phyloP scores from a whole-genome alignment of 2,888 invertebrate species.

The Spilosoma lubricipeda region DNA sequence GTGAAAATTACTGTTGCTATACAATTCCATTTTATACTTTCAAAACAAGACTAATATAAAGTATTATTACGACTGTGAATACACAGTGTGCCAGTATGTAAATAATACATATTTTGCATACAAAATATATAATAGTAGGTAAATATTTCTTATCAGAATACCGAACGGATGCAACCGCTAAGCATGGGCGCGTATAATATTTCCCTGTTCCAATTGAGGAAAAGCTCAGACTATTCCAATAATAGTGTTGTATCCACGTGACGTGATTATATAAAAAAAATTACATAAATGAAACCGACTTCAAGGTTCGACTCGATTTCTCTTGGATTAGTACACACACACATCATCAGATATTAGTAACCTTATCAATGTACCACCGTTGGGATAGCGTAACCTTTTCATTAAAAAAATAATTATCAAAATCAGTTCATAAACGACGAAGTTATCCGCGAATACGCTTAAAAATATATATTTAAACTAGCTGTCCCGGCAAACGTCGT shows the following conservation, averaged over 20 bases:
- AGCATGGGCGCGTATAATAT: neutral
- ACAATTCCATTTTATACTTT: neutral
- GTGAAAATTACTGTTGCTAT: neutral
- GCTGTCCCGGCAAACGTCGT: too few relatives aligned
- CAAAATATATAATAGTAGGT: neutral
- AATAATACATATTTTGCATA: neutral
- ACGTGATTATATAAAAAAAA: neutral
- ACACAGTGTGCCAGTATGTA: neutral
- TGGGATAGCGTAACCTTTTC: too few relatives aligned
- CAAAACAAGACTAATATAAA: neutral
- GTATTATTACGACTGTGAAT: neutral
- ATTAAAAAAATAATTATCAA: too few relatives aligned
- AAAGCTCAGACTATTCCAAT: neutral
- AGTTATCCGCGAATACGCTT: too few relatives aligned
- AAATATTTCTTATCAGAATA: neutral
- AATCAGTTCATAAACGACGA: too few relatives aligned
- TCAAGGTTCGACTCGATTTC: too few relatives aligned
- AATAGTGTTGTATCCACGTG: neutral
- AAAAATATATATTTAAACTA: too few relatives aligned
- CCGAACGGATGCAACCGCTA: conserved; percentile 11
- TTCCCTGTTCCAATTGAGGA: conserved; percentile 8
- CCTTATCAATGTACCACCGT: too few relatives aligned
- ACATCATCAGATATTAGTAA: too few relatives aligned
- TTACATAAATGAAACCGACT: too few relatives aligned
- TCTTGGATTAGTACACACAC: too few relatives aligned